Evolutionary conservation across 2,888 invertebrate genomes (phyloP).

Genomic region (Arge pagana): DNA sequence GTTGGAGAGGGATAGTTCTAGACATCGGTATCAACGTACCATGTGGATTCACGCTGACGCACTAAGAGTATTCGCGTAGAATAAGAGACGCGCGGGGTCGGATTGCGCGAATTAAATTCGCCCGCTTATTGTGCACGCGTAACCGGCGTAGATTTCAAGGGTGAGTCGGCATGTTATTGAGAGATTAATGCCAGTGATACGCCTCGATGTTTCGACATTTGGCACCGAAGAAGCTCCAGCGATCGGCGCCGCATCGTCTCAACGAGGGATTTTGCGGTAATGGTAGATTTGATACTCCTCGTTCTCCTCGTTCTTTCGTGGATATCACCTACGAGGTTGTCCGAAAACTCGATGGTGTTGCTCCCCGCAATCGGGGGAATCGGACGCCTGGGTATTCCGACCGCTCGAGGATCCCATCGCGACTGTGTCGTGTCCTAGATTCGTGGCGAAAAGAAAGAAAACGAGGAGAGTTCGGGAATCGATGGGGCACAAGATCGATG

Average conservation of each 20-base stretch:
- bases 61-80: conserved; percentile 43
- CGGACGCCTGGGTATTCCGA: too few relatives aligned
- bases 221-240: background rate
- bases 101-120: conserved; percentile 47
- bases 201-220: conserved; percentile 18
- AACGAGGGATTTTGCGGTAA: too few relatives aligned
- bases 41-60: background rate
- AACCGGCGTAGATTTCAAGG: conserved; percentile 23
- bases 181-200: conserved; percentile 30
- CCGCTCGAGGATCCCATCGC: too few relatives aligned
- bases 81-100: conserved; percentile 39
- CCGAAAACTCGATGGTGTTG: too few relatives aligned
- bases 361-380: too few relatives aligned
- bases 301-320: too few relatives aligned
- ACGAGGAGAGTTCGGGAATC: too few relatives aligned
- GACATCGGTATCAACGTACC: background rate
- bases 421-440: too few relatives aligned
- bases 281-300: too few relatives aligned
- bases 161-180: conserved; percentile 33
- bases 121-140: conserved; percentile 42
- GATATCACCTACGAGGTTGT: too few relatives aligned
- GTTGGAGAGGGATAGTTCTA: conserved; percentile 5
- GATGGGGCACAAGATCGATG: too few relatives aligned
- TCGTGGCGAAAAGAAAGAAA: too few relatives aligned
- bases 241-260: conserved; percentile 5